These are phyloP conservation scores for Genyomyrus donnyi DNA, from an alignment of 2,113 vertebrate species.

Conservation along the genomic window DNA sequence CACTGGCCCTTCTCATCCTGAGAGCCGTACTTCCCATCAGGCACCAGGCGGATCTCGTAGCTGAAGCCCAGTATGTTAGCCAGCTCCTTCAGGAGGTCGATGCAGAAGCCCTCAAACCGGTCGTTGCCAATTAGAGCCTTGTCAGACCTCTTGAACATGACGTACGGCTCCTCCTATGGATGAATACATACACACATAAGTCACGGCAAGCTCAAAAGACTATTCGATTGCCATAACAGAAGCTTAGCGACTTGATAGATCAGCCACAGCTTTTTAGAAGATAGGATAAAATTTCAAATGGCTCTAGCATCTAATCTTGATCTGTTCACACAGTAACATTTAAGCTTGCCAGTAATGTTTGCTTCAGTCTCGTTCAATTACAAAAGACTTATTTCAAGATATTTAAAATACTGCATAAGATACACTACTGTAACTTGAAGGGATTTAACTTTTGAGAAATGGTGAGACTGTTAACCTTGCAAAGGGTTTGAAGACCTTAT, in stretches of 20 bases:
- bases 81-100: constrained; percentile 92
- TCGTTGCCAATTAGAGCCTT: constrained; percentile 86
- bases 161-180: constrained; percentile 88
- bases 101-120: constrained; percentile 95
- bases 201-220: background rate
- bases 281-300: background rate
- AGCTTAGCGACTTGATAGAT: background rate
- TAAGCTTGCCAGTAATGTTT: background rate
- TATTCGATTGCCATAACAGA: background rate
- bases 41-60: constrained; percentile 90
- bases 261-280: background rate
- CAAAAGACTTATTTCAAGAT: background rate
- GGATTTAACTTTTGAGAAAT: background rate
- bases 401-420: background rate
- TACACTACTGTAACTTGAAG: background rate
- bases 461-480: background rate
- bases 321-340: background rate
- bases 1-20: constrained; percentile 98
- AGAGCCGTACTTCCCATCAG: constrained; percentile 86
- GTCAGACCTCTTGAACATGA: constrained; percentile 97
- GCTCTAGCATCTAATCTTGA: background rate
- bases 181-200: background rate
- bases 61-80: constrained; percentile 85
- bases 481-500: background rate
- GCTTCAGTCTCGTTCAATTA: background rate